Conservation (phyloP, 2,113 vertebrate genomes). For the Panthera tigris region DNA sequence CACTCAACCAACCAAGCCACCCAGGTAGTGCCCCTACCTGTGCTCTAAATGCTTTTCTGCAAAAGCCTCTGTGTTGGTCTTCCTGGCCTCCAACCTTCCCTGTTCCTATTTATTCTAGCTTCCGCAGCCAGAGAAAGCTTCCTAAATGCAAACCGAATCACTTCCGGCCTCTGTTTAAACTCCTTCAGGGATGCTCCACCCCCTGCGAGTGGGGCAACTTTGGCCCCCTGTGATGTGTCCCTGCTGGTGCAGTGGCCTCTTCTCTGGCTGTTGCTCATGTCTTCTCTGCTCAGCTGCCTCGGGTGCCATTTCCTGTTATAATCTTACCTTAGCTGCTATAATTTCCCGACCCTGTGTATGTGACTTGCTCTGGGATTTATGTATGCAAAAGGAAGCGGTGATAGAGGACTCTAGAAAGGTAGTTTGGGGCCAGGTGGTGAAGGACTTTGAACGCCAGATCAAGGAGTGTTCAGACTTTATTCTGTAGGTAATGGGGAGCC, state of each 20-base stretch:
- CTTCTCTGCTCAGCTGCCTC: neutral
- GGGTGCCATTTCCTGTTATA: too few species aligned
- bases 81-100: neutral
- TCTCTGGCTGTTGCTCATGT: neutral
- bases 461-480: neutral
- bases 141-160: neutral
- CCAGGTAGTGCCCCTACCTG: too few species aligned
- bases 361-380: neutral
- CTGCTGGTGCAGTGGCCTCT: neutral
- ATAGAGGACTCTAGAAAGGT: neutral
- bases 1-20: too few species aligned
- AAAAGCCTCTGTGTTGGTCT: neutral
- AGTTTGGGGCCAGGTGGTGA: neutral
- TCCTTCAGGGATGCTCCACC: neutral
- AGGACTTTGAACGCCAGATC: neutral
- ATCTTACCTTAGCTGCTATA: neutral
- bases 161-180: neutral
- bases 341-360: neutral
- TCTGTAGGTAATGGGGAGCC: neutral
- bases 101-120: neutral
- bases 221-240: neutral
- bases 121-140: neutral
- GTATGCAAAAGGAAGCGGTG: neutral
- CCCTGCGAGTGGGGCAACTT: neutral
- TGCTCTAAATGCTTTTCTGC: neutral